These are phyloP conservation scores for Oreotrochilus melanogaster DNA, from an alignment of 2,113 vertebrate species.

Conservation along the genomic window DNA sequence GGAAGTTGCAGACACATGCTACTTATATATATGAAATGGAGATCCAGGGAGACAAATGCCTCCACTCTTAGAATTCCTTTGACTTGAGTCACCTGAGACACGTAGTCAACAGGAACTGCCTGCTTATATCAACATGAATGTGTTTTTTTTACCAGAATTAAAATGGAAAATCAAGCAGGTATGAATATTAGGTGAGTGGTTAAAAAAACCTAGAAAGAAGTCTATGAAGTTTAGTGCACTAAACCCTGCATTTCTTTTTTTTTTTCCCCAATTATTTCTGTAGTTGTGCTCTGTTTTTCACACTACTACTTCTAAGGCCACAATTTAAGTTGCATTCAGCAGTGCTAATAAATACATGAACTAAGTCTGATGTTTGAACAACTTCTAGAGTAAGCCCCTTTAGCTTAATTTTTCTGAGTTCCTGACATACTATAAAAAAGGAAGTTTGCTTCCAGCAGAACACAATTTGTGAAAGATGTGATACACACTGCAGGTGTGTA, in stretches of 20 bases:
- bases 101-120: slow-evolving; percentile 28
- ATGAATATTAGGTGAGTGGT: not conserved
- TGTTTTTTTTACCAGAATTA: not conserved
- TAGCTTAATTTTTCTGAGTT: not conserved
- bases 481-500: not conserved
- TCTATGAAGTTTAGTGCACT: not conserved
- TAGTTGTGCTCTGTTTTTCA: not conserved
- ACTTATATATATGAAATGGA: slow-evolving; percentile 45
- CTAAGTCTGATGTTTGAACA: not conserved
- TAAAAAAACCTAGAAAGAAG: not conserved
- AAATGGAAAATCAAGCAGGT: not conserved
- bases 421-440: not conserved
- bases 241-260: not conserved
- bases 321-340: not conserved
- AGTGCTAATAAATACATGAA: not conserved
- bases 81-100: slow-evolving; percentile 47
- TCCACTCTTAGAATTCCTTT: slow-evolving; percentile 44
- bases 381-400: not conserved
- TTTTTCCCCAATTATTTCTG: not conserved
- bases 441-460: not conserved
- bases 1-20: slow-evolving; percentile 53
- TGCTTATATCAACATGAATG: not conserved
- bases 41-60: slow-evolving; percentile 43
- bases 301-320: not conserved
- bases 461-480: not conserved